These are phyloP conservation scores for Torymus texanus DNA, from an alignment of 2,888 invertebrate species.

Conservation along the genomic window DNA sequence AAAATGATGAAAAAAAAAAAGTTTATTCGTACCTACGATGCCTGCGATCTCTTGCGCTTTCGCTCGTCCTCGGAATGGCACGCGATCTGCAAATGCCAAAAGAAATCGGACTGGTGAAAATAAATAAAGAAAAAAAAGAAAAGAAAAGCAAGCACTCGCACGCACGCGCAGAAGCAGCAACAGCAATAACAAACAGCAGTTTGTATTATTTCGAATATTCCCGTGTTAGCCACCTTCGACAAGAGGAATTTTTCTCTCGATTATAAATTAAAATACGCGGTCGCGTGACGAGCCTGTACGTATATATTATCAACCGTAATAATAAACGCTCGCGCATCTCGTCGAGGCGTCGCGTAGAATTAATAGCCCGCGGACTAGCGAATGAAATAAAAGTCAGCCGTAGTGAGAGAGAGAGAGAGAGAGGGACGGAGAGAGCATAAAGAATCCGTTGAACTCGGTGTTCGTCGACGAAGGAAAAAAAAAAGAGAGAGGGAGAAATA, in stretches of 20 bases:
- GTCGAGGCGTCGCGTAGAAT: constrained; percentile 20
- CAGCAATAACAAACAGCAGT: background rate
- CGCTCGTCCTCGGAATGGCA: constrained; percentile 53
- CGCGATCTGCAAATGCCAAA: constrained; percentile 57
- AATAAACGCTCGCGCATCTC: background rate
- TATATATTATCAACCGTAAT: background rate
- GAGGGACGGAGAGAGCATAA: background rate
- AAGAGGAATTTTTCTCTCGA: constrained; percentile 22
- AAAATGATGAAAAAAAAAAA: constrained; percentile 53
- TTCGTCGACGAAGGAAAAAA: background rate
- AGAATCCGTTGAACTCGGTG: constrained; percentile 38
- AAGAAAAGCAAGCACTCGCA: constrained; percentile 1
- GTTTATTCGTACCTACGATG: constrained; percentile 55
- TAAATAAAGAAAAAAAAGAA: constrained; percentile 38
- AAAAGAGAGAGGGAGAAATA: background rate
- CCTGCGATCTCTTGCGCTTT: constrained; percentile 55
- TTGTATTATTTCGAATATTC: no score
- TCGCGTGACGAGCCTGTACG: constrained; percentile 1
- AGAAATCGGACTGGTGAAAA: constrained; percentile 45
- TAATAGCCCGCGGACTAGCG: constrained; percentile 17
- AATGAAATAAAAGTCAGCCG: constrained; percentile 22
- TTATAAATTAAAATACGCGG: constrained; percentile 31
- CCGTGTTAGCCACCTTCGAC: no score
- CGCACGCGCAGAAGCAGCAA: constrained; percentile 17
- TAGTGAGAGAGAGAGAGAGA: no score